Conservation (phyloP, 2,797 vertebrate genomes). For the Myoxocephalus aenaeus region DNA sequence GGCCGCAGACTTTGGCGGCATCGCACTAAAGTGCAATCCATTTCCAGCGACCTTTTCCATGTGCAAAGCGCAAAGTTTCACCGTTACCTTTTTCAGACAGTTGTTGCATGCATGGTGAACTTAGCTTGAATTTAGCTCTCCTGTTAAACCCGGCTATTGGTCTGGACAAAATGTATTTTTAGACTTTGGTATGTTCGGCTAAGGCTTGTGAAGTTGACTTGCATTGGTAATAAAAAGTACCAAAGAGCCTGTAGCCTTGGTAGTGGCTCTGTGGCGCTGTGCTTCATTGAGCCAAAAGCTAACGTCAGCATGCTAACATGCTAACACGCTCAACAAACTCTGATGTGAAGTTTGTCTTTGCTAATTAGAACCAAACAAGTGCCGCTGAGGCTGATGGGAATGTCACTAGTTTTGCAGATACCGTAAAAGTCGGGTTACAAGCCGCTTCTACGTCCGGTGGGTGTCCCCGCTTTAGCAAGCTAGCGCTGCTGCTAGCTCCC, state of each 20-base stretch:
- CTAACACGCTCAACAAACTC: too few species aligned
- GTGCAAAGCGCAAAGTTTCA: neutral
- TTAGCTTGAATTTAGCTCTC: neutral
- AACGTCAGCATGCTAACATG: neutral
- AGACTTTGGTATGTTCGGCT: neutral
- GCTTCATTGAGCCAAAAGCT: neutral
- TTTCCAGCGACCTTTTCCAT: neutral
- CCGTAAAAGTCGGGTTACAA: too few species aligned
- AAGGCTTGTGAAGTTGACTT: neutral
- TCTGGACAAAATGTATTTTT: neutral
- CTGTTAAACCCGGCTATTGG: neutral
- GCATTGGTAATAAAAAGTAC: neutral
- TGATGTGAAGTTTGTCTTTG: too few species aligned
- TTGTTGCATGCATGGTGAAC: neutral
- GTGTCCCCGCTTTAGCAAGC: too few species aligned
- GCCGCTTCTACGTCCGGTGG: too few species aligned
- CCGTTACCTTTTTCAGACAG: neutral
- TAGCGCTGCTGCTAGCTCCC: too few species aligned
- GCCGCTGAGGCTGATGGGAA: neutral
- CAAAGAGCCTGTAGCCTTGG: neutral
- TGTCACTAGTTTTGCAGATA: neutral
- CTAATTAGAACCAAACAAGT: too few species aligned
- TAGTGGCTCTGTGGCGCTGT: neutral
- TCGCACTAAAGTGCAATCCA: neutral
- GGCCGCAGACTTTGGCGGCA: neutral